Base-by-base conservation (phyloP, 2,797 vertebrate species). In the Phaenicophaeus curvirostris region DNA sequence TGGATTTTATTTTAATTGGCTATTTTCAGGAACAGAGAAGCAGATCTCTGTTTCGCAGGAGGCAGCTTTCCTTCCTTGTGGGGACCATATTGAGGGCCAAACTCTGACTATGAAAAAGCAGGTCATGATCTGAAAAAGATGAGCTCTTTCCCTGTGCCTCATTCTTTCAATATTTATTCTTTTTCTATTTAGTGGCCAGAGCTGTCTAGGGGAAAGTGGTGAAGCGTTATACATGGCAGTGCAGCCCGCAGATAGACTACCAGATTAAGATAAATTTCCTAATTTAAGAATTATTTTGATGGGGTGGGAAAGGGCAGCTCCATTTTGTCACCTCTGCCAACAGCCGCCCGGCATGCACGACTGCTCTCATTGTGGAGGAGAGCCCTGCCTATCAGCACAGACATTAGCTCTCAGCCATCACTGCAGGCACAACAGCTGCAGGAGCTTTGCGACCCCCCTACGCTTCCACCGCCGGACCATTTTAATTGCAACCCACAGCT, bases 201-300 rank as follows among this genome's bases (percentile, higher is more conserved):
- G 50, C 67, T 39, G n/a, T 44, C 57, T 27, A 44, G 62, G 84
- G 84, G 81, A 94, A 96, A 95, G 53, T 48, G 39, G 24, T 19
- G 24, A 73, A 83, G 39, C 68, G 15, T 68, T 75, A 93, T 51
- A 77, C 2, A 1, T 9, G 37, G 61, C 58, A 82, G 42, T 9
- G 35, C 85, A 87, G 89, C 63, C 61, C 85, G 76, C 73, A 95
- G 90, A 94, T 77, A 87, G 54, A 61, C 51, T 91, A 77, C 53
- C 54, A 55, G 89, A 97, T 96, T 96, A 97, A 97, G 97, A 97
- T 92, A 94, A 96, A 98, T 97, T 89, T 96, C 89, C 93, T 94
- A 94, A 97, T 97, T 95, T 93, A 95, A 92, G 93, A 91, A 95
- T 95, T 96, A 91, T 96, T 96, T 96, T 62, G 85, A 91, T 74